Conservation (phyloP, 2,888 invertebrate species). For the Phytoseiulus persimilis region DNA sequence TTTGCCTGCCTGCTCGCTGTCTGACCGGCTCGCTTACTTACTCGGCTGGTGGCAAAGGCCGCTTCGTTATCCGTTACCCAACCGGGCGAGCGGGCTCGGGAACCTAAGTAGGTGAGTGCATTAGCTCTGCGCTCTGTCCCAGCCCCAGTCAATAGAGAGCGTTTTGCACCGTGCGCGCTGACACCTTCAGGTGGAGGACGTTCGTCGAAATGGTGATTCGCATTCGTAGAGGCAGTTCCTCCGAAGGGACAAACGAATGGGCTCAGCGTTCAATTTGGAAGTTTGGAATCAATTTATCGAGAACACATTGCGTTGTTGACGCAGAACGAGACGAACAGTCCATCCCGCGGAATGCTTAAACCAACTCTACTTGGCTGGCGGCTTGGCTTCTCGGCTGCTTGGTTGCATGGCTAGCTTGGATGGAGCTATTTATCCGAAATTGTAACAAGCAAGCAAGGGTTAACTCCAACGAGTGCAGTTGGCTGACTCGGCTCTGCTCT, state of each 20-base stretch:
- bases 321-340: not conserved
- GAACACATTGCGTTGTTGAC: not conserved
- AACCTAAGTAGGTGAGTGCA: constrained; percentile 5
- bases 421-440: constrained; percentile 5
- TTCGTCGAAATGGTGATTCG: not conserved
- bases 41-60: not conserved
- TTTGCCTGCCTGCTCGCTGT: not conserved
- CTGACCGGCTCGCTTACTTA: not conserved
- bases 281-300: not conserved
- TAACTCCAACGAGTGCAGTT: not conserved
- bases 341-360: not conserved
- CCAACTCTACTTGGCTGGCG: not conserved
- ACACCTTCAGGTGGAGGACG: not conserved
- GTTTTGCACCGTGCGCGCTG: not conserved
- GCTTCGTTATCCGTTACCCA: constrained; percentile 5
- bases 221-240: no score
- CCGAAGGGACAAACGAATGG: no score
- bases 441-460: not conserved
- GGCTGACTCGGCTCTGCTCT: not conserved
- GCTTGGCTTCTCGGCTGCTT: not conserved
- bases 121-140: not conserved
- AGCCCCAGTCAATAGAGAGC: not conserved
- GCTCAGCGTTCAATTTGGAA: no score
- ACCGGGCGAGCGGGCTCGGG: not conserved
- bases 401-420: not conserved